phyloP scores from a whole-genome alignment of 2,888 invertebrate species.

The Cheilosia urbana region DNA sequence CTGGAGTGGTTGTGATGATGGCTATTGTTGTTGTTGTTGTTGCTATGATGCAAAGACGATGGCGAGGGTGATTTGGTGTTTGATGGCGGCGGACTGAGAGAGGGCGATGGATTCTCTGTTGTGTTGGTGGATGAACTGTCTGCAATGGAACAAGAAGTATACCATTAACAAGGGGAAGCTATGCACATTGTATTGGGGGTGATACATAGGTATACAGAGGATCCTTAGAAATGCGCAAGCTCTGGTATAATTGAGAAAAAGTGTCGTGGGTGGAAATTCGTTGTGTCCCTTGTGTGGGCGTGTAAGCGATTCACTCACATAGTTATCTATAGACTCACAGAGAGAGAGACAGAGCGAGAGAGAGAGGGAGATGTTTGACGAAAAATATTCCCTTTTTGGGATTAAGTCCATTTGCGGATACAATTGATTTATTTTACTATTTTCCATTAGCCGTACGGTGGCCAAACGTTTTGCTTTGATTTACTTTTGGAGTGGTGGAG shows the following conservation, averaged over 20 bases:
- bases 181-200: background rate
- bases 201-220: background rate
- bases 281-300: conserved; percentile 44
- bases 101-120: conserved; percentile 88
- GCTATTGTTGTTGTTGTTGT: conserved; percentile 83
- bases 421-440: conserved; percentile 61
- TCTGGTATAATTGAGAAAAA: conserved; percentile 23
- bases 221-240: conserved; percentile 52
- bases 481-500: conserved; percentile 11
- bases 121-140: conserved; percentile 90
- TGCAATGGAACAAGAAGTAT: conserved; percentile 84
- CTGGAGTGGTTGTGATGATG: conserved; percentile 77
- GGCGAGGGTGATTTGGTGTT: conserved; percentile 84
- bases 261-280: background rate
- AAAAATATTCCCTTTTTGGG: conserved; percentile 44
- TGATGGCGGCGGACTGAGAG: conserved; percentile 86
- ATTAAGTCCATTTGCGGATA: conserved; percentile 57
- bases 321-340: conserved; percentile 22
- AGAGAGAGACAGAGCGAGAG: conserved; percentile 38
- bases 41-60: conserved; percentile 76
- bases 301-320: conserved; percentile 38
- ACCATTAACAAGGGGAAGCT: conserved; percentile 21
- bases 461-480: conserved; percentile 62
- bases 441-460: conserved; percentile 47
- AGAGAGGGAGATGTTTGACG: conserved; percentile 19